Percentiles rank a stretch among this genome's conserved stretches.
phyloP scores from a whole-genome alignment of 1,140 invertebrate genomes.

The Cotesia typhae region DNA sequence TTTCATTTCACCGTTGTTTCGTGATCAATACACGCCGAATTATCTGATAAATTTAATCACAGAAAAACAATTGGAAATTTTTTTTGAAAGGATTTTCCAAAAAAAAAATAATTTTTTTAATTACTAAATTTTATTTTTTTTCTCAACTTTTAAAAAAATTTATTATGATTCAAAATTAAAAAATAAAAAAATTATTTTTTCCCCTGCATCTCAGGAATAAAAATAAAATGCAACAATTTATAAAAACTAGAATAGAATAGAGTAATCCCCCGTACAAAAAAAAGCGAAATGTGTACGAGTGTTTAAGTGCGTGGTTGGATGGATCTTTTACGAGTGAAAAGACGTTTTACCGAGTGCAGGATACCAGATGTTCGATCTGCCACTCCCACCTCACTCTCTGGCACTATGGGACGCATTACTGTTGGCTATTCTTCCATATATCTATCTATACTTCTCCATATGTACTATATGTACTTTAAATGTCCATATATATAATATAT shows the following conservation, averaged over 20 bases:
- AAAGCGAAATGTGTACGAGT: neutral
- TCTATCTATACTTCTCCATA: too few species aligned
- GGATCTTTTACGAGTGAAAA: slow-evolving; percentile 18
- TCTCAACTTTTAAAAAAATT: too few species aligned
- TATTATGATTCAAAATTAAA: too few species aligned
- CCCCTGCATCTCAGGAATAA: neutral
- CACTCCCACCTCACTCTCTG: slow-evolving; percentile 21
- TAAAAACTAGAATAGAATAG: neutral
- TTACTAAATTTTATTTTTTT: too few species aligned
- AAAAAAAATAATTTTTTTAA: too few species aligned
- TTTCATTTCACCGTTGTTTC: neutral
- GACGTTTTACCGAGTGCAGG: slow-evolving; percentile 19
- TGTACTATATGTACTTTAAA: too few species aligned
- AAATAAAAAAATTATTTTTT: too few species aligned
- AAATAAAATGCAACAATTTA: neutral
- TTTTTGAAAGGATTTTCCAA: too few species aligned
- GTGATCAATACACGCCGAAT: too few species aligned
- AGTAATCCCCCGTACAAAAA: slow-evolving; percentile 1
- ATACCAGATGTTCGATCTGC: slow-evolving; percentile 32
- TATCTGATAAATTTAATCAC: neutral
- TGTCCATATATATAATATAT: too few species aligned
- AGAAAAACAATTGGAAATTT: too few species aligned
- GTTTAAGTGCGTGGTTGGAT: slow-evolving; percentile 24
- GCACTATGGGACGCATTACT: slow-evolving; percentile 7
- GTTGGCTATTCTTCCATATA: slow-evolving; percentile 1